A percentile compares a stretch with the other conserved stretches of the same genome.
Conservation (phyloP, 2,113 vertebrate species). For the Corvus cornix region DNA sequence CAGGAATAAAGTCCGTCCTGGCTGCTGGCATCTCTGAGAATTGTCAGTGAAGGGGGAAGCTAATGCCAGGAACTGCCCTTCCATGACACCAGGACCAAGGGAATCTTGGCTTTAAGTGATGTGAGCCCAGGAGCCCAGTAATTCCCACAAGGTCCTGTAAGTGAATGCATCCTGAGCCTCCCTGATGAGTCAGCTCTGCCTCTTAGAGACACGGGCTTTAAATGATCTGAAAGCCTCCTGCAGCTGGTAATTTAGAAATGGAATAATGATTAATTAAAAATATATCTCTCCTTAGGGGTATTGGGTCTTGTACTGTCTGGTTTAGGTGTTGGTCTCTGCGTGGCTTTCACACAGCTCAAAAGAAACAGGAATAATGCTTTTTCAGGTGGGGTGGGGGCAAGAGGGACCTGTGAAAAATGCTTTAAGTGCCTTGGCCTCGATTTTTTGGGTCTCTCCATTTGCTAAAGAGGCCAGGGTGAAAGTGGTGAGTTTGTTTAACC, state of each 20-base stretch:
- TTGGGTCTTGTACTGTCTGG: neutral
- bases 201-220: neutral
- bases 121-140: neutral
- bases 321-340: neutral
- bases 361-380: neutral
- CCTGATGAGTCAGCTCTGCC: neutral
- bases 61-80: neutral
- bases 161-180: neutral
- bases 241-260: neutral
- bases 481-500: neutral
- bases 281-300: neutral
- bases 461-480: neutral
- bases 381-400: neutral
- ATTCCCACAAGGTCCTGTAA: neutral
- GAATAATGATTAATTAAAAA: neutral
- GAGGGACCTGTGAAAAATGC: rapidly evolving
- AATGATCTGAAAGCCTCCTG: neutral
- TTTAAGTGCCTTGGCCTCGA: neutral
- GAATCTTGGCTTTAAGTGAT: neutral
- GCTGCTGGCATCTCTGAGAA: neutral
- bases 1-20: neutral
- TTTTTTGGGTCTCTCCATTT: neutral
- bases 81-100: neutral
- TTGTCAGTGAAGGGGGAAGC: neutral
- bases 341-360: neutral